These are phyloP conservation scores for Hydropsyche betteni DNA, from an alignment of 2,888 invertebrate genomes.

Conservation along the genomic window DNA sequence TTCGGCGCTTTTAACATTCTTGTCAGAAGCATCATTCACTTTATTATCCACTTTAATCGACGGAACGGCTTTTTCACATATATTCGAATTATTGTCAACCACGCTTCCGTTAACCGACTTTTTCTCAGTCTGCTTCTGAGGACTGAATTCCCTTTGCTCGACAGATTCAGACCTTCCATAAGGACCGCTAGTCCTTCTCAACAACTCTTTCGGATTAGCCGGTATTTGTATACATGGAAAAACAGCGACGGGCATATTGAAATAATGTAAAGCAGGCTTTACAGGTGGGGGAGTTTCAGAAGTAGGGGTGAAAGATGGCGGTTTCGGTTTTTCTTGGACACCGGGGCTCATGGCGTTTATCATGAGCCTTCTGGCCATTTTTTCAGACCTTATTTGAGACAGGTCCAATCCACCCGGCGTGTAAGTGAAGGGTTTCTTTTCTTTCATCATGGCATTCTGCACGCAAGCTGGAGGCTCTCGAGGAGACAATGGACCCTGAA, in stretches of 20 bases:
- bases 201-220: conserved; percentile 70
- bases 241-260: conserved; percentile 65
- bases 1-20: conserved; percentile 38
- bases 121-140: conserved; percentile 40
- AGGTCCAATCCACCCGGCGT: conserved; percentile 92
- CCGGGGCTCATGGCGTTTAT: conserved; percentile 72
- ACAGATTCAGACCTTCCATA: conserved; percentile 51
- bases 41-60: background rate
- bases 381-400: conserved; percentile 88
- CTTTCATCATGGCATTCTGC: conserved; percentile 91
- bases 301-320: conserved; percentile 63
- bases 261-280: conserved; percentile 56
- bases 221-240: conserved; percentile 75
- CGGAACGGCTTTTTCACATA: conserved; percentile 52
- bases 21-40: conserved; percentile 1
- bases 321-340: conserved; percentile 70
- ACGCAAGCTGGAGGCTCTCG: conserved; percentile 82
- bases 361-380: conserved; percentile 82
- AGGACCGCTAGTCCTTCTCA: conserved; percentile 61
- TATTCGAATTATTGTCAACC: conserved; percentile 27
- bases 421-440: conserved; percentile 95
- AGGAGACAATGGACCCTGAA: conserved; percentile 46
- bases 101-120: conserved; percentile 29
- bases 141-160: conserved; percentile 31
- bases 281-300: conserved; percentile 59